phyloP scores from a whole-genome alignment of 2,797 vertebrate species.

The Myotis myotis region DNA sequence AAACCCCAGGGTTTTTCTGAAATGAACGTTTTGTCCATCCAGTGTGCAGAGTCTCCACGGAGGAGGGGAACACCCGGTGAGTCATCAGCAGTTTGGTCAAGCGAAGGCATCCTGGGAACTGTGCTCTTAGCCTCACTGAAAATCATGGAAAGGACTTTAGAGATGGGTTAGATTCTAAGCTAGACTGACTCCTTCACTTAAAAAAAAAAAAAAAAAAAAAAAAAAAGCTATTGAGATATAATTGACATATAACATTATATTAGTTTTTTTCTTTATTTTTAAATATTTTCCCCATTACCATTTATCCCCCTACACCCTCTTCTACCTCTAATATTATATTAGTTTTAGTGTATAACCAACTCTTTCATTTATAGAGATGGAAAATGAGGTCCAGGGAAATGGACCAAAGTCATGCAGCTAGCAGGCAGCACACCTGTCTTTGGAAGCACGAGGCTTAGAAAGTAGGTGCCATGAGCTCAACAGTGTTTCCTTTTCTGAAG shows the following conservation, averaged over 20 bases:
- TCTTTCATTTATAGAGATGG: background rate
- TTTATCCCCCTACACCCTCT: background rate
- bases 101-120: background rate
- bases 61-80: background rate
- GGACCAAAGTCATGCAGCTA: background rate
- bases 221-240: background rate
- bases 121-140: background rate
- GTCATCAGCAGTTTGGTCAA: background rate
- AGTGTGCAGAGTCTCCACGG: background rate
- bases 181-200: background rate
- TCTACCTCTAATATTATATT: background rate
- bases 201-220: no score
- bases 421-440: background rate
- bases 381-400: background rate
- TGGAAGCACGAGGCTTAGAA: constrained; percentile 21
- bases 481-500: background rate
- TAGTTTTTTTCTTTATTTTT: background rate
- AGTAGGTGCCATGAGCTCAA: background rate
- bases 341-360: background rate
- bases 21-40: background rate
- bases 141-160: background rate
- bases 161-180: background rate
- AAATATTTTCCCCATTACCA: background rate
- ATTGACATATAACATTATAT: background rate
- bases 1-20: constrained; percentile 17